Evolutionary conservation across 2,113 vertebrate genomes (phyloP).

Genomic region (Apteryx mantelli): DNA sequence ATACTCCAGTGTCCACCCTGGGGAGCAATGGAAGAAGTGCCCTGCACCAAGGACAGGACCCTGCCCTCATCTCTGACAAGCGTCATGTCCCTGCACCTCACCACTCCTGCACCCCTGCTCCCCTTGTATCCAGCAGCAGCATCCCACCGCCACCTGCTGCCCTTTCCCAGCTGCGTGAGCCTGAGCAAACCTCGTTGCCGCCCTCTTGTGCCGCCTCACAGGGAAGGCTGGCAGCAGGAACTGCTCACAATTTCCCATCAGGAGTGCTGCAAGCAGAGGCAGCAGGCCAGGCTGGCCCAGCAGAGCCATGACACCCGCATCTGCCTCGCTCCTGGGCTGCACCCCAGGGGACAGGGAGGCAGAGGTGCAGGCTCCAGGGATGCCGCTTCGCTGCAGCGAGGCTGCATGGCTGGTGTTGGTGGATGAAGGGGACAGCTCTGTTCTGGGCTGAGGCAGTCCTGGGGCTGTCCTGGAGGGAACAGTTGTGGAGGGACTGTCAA

Average conservation of each 20-base stretch:
- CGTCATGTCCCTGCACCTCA: rapidly evolving
- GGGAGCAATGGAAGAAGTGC: background rate
- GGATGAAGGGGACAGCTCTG: background rate
- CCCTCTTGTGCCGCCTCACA: background rate
- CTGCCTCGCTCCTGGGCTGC: background rate
- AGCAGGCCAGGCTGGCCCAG: background rate
- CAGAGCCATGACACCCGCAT: background rate
- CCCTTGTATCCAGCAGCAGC: background rate
- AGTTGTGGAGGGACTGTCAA: no score
- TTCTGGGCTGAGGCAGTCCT: background rate
- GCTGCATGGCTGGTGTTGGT: background rate
- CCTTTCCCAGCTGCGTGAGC: background rate
- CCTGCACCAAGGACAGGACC: background rate
- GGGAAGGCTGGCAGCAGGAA: background rate
- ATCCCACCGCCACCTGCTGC: background rate
- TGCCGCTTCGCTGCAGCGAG: background rate
- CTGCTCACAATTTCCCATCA: background rate
- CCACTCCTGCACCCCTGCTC: background rate
- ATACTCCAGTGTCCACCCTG: background rate
- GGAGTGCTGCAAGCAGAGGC: background rate
- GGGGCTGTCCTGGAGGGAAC: no score
- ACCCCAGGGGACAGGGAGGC: background rate
- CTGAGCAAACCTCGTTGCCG: background rate
- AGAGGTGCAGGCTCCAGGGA: background rate
- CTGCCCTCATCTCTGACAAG: background rate